A percentile compares a stretch with the other conserved stretches of the same genome.
phyloP scores from a whole-genome alignment of 2,113 vertebrate species.

The Martes martes region DNA sequence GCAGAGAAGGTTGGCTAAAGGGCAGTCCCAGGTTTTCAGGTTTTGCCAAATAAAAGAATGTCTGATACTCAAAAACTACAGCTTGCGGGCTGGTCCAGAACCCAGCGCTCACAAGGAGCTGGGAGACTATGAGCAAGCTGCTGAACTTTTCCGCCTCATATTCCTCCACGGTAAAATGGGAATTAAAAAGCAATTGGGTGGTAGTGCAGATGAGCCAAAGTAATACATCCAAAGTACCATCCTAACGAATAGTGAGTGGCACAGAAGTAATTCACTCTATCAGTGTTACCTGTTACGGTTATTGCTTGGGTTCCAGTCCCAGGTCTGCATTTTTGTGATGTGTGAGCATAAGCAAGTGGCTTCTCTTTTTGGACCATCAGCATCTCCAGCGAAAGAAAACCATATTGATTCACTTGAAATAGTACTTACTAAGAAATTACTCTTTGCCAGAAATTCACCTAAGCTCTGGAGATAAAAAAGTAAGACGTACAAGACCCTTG shows the following conservation, averaged over 20 bases:
- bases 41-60: neutral
- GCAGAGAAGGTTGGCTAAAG: neutral
- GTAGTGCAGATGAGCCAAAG: neutral
- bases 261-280: neutral
- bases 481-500: neutral
- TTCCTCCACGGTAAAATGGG: neutral
- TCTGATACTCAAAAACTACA: neutral
- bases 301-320: neutral
- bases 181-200: neutral
- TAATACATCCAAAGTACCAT: neutral
- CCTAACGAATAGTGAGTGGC: neutral
- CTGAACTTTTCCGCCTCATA: neutral
- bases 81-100: neutral
- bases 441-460: neutral
- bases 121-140: too few relatives aligned
- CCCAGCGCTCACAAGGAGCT: neutral
- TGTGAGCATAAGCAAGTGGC: neutral
- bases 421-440: neutral
- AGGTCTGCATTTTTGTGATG: neutral
- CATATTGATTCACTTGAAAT: neutral
- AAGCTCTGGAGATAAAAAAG: neutral
- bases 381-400: neutral
- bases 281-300: accelerated
- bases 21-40: neutral
- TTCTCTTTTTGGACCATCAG: neutral